Evolutionary conservation across 2,888 invertebrate genomes (phyloP).

Genomic region (Cephus pygmeus): DNA sequence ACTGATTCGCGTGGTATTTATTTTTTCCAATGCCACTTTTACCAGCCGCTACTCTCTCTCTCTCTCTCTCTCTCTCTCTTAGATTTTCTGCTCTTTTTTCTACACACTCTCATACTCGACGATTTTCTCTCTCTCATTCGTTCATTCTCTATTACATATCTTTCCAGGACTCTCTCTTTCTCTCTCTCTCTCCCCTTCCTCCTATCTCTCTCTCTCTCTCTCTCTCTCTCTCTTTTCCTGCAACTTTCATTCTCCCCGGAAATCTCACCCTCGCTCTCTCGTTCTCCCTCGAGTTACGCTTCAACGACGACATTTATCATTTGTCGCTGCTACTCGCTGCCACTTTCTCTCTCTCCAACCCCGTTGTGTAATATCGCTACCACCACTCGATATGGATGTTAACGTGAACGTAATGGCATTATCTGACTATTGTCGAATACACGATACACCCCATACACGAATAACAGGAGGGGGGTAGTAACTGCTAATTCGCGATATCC

Average conservation of each 20-base stretch:
- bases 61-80: constrained; percentile 27
- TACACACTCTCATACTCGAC: background rate
- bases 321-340: constrained; percentile 33
- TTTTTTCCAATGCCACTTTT: constrained; percentile 30
- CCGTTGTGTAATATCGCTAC: background rate
- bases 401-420: constrained; percentile 50
- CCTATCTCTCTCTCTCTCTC: background rate
- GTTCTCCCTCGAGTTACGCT: constrained; percentile 33
- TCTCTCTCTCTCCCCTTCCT: background rate
- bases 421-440: constrained; percentile 32
- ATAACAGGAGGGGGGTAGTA: constrained; percentile 3
- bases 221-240: constrained; percentile 6
- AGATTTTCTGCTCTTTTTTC: background rate
- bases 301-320: constrained; percentile 50
- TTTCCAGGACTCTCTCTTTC: no score
- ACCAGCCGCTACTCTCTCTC: constrained; percentile 13
- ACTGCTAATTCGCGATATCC: constrained; percentile 7
- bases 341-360: constrained; percentile 16
- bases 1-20: constrained; percentile 50
- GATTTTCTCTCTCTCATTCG: no score
- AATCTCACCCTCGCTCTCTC: constrained; percentile 15
- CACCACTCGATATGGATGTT: constrained; percentile 41
- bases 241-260: constrained; percentile 8
- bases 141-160: no score
- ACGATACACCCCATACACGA: background rate